These are phyloP conservation scores for Sipha flava DNA, from an alignment of 1,140 invertebrate species.

Conservation along the genomic window DNA sequence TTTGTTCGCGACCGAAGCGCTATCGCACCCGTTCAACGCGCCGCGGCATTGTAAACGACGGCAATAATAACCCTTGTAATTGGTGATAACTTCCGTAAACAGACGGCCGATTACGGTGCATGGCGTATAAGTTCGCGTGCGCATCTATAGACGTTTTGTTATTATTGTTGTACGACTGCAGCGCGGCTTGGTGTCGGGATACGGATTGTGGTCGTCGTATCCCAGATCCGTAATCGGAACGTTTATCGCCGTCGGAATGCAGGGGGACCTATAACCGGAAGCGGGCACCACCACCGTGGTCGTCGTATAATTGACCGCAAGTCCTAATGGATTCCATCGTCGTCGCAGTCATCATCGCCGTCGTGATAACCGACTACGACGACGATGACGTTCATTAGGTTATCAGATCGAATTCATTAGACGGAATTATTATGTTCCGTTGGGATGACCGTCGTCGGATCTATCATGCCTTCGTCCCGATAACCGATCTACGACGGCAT, in stretches of 20 bases:
- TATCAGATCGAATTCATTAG: conserved; percentile 27
- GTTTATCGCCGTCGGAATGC: neutral
- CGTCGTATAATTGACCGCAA: neutral
- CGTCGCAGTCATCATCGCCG: neutral
- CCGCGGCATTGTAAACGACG: too few species aligned
- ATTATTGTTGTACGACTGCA: too few species aligned
- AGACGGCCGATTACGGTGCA: too few species aligned
- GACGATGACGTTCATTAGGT: neutral
- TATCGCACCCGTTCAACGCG: too few species aligned
- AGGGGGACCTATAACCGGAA: neutral
- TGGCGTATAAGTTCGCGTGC: too few species aligned
- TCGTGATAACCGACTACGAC: neutral
- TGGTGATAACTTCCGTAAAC: too few species aligned
- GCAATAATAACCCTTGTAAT: too few species aligned
- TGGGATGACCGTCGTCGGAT: neutral
- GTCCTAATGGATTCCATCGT: neutral
- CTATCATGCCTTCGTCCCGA: neutral
- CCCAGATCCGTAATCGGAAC: neutral
- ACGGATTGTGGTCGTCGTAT: neutral
- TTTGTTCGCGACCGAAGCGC: too few species aligned
- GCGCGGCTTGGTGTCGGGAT: neutral
- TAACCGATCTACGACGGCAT: neutral
- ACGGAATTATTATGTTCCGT: conserved; percentile 1
- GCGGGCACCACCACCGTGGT: neutral
- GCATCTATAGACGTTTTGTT: too few species aligned